phyloP scores from a whole-genome alignment of 2,113 vertebrate species.

The Procavia capensis region DNA sequence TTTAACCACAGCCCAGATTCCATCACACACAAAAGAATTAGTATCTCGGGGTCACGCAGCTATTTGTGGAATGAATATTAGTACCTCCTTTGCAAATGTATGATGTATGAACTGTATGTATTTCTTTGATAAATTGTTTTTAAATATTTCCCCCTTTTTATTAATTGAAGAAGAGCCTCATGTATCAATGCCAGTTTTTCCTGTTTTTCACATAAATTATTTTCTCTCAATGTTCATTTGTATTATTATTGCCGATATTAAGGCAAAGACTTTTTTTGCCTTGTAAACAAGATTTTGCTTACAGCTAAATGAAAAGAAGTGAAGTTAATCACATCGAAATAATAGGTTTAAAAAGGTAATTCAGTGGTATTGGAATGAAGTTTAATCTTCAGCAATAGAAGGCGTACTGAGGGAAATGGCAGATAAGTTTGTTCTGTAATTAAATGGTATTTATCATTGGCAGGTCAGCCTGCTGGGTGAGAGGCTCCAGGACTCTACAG shows the following conservation, averaged over 20 bases:
- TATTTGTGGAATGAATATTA: constrained; percentile 93
- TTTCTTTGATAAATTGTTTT: constrained; percentile 97
- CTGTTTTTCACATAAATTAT: constrained; percentile 97
- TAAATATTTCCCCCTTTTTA: constrained; percentile 99
- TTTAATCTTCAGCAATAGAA: constrained; percentile 90
- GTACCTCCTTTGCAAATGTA: constrained; percentile 92
- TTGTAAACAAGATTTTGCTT: constrained; percentile 92
- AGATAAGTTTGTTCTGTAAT: constrained; percentile 90
- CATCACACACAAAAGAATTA: constrained; percentile 80
- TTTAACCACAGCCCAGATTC: constrained; percentile 71
- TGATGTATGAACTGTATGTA: constrained; percentile 97
- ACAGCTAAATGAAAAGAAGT: constrained; percentile 91
- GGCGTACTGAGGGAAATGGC: constrained; percentile 85
- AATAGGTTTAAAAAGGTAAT: constrained; percentile 93
- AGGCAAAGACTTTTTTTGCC: constrained; percentile 87
- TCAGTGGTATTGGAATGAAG: constrained; percentile 88
- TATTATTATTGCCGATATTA: constrained; percentile 92
- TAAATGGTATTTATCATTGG: constrained; percentile 90
- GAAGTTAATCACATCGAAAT: constrained; percentile 92
- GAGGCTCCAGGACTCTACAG: constrained; percentile 69
- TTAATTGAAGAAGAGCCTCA: constrained; percentile 98
- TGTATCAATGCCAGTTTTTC: constrained; percentile 97
- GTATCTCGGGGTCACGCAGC: constrained; percentile 86
- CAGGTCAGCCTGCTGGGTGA: constrained; percentile 82
- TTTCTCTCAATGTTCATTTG: constrained; percentile 90